Conservation (phyloP, 2,797 vertebrate species). For the Gadopsis marmoratus region DNA sequence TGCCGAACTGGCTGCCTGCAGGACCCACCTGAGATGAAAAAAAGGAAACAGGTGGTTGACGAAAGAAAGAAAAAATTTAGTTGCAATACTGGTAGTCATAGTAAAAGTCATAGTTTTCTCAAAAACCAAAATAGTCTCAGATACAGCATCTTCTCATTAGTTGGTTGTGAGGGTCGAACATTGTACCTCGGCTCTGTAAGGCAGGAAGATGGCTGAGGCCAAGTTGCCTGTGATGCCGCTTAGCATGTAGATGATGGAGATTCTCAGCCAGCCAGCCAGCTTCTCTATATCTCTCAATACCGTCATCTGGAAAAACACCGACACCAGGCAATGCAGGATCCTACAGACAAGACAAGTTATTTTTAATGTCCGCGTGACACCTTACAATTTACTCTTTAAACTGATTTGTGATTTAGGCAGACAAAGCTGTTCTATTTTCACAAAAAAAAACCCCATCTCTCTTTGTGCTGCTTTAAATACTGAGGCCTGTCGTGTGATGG, state of each 20-base stretch:
- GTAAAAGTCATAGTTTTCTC: background rate
- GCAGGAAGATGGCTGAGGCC: constrained; percentile 97
- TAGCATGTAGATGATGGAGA: constrained; percentile 97
- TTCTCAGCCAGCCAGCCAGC: constrained; percentile 96
- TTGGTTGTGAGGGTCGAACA: background rate
- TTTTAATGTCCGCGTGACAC: too few species aligned
- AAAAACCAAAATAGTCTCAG: background rate
- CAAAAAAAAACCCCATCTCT: background rate
- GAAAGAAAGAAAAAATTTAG: background rate
- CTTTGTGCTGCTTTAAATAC: background rate
- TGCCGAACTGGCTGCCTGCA: constrained; percentile 97
- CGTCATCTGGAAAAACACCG: constrained; percentile 97
- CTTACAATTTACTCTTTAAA: background rate
- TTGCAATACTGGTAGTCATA: background rate
- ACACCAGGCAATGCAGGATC: constrained; percentile 98
- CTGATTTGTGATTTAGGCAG: background rate
- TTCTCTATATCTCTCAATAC: constrained; percentile 97
- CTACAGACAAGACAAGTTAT: constrained; percentile 74
- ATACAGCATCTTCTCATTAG: background rate
- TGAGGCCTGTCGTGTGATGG: background rate
- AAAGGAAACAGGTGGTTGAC: background rate
- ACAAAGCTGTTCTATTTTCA: background rate
- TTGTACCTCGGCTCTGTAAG: constrained; percentile 93
- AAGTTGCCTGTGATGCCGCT: constrained; percentile 97
- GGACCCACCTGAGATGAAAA: constrained; percentile 91